Percentiles rank a stretch among this genome's conserved stretches.
These are phyloP conservation scores for Artemia sinica DNA, from an alignment of 2,888 invertebrate species.

Conservation along the genomic window DNA sequence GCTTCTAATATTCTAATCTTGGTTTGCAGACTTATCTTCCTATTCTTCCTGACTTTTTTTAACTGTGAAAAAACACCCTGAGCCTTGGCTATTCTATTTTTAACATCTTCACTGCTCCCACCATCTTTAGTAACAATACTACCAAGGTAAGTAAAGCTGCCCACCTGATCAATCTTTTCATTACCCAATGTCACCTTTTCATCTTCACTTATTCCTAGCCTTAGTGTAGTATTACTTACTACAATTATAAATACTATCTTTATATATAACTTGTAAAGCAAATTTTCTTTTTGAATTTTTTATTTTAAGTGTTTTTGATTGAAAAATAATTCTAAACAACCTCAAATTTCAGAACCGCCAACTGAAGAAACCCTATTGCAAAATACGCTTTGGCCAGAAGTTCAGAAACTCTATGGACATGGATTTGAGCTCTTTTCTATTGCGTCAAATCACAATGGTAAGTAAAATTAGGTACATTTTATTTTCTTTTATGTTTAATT, in stretches of 20 bases:
- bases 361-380: slow-evolving; percentile 79
- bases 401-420: slow-evolving; percentile 88
- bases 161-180: no score
- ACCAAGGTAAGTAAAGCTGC: no score
- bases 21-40: no score
- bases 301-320: slow-evolving; percentile 23
- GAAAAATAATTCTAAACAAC: slow-evolving; percentile 25
- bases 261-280: slow-evolving; percentile 6
- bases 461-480: neutral
- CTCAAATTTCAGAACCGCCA: slow-evolving; percentile 48
- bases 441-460: slow-evolving; percentile 50
- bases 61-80: no score
- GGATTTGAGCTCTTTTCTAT: slow-evolving; percentile 80
- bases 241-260: neutral
- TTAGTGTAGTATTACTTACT: neutral
- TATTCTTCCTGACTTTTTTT: no score
- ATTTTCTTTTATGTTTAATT: no score
- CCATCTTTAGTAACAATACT: no score
- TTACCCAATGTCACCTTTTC: no score
- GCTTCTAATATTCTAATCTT: no score
- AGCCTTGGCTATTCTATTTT: no score
- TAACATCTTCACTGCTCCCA: no score
- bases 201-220: no score
- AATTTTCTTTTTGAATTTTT: slow-evolving; percentile 18
- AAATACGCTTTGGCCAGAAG: slow-evolving; percentile 91